Conservation (phyloP, 2,797 vertebrate genomes). For the Scyliorhinus canicula region DNA sequence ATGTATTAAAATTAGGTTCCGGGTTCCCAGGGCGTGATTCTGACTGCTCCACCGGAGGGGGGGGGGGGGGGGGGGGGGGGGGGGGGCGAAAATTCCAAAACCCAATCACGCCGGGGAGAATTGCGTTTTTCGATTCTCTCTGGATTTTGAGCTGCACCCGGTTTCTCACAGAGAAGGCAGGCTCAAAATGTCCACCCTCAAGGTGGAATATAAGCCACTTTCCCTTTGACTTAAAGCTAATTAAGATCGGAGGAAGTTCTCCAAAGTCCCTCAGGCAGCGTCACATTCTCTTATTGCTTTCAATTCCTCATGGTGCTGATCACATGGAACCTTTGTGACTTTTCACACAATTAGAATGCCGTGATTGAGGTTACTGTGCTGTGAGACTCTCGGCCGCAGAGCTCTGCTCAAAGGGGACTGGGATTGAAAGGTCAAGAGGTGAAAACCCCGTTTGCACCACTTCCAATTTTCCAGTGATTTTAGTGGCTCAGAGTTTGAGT, state of each 20-base stretch:
- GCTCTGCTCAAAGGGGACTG: background rate
- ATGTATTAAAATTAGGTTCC: no score
- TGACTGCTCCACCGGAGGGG: no score
- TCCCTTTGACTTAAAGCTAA: background rate
- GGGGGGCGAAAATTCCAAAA: no score
- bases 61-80: no score
- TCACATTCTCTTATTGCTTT: background rate
- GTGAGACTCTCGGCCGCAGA: background rate
- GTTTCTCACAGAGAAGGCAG: no score
- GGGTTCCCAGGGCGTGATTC: no score
- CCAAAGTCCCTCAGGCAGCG: background rate
- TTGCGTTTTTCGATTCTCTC: background rate
- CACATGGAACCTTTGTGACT: background rate
- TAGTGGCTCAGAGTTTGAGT: background rate
- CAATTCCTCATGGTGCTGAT: background rate
- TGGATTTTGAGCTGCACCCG: no score
- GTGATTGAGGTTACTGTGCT: background rate
- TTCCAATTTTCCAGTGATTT: background rate
- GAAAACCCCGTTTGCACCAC: no score
- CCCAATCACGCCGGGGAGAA: no score
- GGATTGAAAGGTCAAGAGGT: background rate
- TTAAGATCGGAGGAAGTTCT: background rate
- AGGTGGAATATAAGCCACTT: background rate
- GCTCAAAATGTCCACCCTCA: no score
- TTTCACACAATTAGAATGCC: background rate